Evolutionary conservation across 1,140 invertebrate species (phyloP), one percentile per base, ranked within the genome.

Genomic region (Eciton burchellii): DNA sequence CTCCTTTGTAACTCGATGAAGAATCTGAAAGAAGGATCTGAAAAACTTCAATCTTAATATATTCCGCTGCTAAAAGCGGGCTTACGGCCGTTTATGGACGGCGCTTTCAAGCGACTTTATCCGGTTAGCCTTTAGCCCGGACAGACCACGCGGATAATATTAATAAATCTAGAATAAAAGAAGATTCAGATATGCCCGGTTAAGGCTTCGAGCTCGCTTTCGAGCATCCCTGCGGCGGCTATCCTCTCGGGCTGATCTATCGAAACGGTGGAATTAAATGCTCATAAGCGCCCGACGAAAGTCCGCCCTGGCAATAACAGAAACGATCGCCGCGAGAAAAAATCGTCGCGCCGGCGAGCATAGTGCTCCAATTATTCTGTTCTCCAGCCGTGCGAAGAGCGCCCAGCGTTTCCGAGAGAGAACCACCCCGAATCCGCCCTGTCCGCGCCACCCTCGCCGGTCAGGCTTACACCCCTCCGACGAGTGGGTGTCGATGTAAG

Each of bases 401-500:
- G 72, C 49, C 56, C 56, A 63, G 43, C 63, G 21, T 70, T 35
- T 79, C 41, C 62, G 43, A 29, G 35, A 54, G 74, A 77, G 35
- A 35, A 6, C 35, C 35, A 66, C 49, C 26, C 49, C 11, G 43
- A 29, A 54, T 47, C 47, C 71, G 4, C 47, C 12, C 26, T 76
- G 63, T 65, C 72, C 21, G 59, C 35, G 21, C 63, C 35, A 57
- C 74, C 52, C n/a, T 49, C 35, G 66, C 68, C 66, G 77, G 77
- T 73, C 77, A 81, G 29, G 45, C 68, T 81, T 54, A 73, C n/a
- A n/a, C n/a, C n/a, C 14, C 83, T 54, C 35, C 54, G 84, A 63
- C 66, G 60, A 71, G 70, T 12, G 62, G 65, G 47, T 63, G 49
- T 84, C 73, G 66, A 81, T 85, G 60, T 84, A 73, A 47, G 66